Evolutionary conservation across 2,797 vertebrate species (phyloP).

Genomic region (Onychomys leucogaster): DNA sequence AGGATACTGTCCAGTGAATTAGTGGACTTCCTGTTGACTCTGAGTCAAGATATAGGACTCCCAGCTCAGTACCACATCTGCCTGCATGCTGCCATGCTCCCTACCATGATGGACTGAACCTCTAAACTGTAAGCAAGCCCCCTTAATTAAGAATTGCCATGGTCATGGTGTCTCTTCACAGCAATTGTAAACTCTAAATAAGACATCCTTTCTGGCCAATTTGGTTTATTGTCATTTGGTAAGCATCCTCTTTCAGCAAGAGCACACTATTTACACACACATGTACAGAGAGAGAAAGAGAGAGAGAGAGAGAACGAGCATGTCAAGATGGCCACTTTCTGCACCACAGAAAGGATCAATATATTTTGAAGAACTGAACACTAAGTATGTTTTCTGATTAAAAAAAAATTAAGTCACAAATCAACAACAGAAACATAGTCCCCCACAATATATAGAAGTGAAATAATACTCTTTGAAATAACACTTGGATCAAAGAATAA

Average conservation of each 20-base stretch:
- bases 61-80: too few species aligned
- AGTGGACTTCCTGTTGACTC: too few species aligned
- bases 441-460: not conserved
- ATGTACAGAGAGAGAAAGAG: too few species aligned
- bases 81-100: too few species aligned
- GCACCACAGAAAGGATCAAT: not conserved
- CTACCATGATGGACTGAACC: too few species aligned
- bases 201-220: not conserved
- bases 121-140: too few species aligned
- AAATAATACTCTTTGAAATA: not conserved
- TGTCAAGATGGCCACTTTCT: not conserved
- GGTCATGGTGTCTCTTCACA: too few species aligned
- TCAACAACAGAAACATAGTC: not conserved
- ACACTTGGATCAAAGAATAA: not conserved
- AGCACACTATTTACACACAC: not conserved
- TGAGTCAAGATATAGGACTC: too few species aligned
- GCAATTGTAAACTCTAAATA: too few species aligned
- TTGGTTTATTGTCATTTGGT: slow-evolving; percentile 2
- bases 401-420: slow-evolving; percentile 1
- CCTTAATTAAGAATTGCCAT: too few species aligned
- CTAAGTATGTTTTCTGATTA: not conserved
- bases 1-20: too few species aligned
- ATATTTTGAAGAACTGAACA: slow-evolving; percentile 40
- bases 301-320: too few species aligned
- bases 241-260: not conserved